Evolutionary conservation across 2,888 invertebrate genomes (phyloP).

Genomic region (Papilio elwesi): DNA sequence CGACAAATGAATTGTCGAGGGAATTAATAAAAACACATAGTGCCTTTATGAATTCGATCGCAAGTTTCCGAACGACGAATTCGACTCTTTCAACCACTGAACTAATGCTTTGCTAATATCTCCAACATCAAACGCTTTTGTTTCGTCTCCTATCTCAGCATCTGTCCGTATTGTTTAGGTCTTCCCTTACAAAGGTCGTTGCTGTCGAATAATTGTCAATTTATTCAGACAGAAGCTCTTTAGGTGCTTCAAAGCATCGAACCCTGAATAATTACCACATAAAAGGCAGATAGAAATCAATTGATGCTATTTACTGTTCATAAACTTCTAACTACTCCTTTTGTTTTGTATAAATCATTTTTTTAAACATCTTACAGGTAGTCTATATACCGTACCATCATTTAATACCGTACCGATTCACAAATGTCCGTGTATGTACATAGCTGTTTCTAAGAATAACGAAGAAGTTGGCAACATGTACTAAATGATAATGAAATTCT

Average conservation of each 20-base stretch:
- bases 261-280: conserved; percentile 22
- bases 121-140: conserved; percentile 9
- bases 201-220: conserved; percentile 23
- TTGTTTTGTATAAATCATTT: background rate
- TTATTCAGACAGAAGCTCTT: conserved; percentile 16
- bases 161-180: conserved; percentile 7
- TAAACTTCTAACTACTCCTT: conserved; percentile 2
- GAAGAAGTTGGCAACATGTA: too few relatives aligned
- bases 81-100: too few relatives aligned
- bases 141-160: background rate
- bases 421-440: too few relatives aligned
- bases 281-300: conserved; percentile 22
- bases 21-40: too few relatives aligned
- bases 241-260: conserved; percentile 9
- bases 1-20: too few relatives aligned
- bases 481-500: too few relatives aligned
- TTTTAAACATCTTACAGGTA: background rate
- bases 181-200: conserved; percentile 12
- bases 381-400: too few relatives aligned
- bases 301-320: background rate
- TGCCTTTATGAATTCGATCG: too few relatives aligned
- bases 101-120: background rate
- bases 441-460: too few relatives aligned
- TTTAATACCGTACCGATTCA: too few relatives aligned
- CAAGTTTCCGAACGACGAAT: too few relatives aligned